A percentile compares a stretch with the other conserved stretches of the same genome.
These are phyloP conservation scores for Drosophila punjabiensis DNA, from an alignment of 1,140 invertebrate species.

Conservation along the genomic window DNA sequence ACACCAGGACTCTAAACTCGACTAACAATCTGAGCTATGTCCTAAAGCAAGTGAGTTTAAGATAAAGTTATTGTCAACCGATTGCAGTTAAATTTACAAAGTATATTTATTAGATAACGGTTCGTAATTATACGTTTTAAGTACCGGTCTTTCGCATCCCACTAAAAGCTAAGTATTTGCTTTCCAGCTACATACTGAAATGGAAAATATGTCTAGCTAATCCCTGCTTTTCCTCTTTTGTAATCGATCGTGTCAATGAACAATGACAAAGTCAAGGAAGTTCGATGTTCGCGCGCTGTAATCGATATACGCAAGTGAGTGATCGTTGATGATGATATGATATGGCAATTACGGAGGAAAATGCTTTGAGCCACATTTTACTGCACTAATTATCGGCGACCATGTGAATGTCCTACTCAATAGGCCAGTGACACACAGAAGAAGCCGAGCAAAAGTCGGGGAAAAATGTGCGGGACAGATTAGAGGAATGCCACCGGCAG, in stretches of 20 bases:
- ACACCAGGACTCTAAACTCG: background rate
- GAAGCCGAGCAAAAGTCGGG: conserved; percentile 1
- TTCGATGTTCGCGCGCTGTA: conserved; percentile 40
- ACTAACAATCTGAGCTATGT: background rate
- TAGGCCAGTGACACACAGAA: conserved; percentile 72
- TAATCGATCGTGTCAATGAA: conserved; percentile 3
- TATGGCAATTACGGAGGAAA: conserved; percentile 36
- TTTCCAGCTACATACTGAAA: background rate
- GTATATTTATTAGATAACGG: background rate
- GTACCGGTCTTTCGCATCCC: background rate
- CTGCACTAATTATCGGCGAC: conserved; percentile 50
- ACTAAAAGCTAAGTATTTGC: background rate
- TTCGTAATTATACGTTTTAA: too few relatives aligned
- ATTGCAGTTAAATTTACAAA: background rate
- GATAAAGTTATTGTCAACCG: background rate
- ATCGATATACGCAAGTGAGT: conserved; percentile 18
- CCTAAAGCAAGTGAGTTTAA: background rate
- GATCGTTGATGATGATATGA: conserved; percentile 48
- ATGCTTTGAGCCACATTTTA: conserved; percentile 52
- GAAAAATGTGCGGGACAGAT: conserved; percentile 30
- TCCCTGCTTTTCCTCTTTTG: background rate
- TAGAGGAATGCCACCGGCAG: conserved; percentile 26
- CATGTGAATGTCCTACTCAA: conserved; percentile 75
- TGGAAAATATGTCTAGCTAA: background rate
- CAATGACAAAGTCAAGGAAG: conserved; percentile 48